These are phyloP conservation scores for Channa argus DNA, from an alignment of 2,113 vertebrate species.

Conservation along the genomic window DNA sequence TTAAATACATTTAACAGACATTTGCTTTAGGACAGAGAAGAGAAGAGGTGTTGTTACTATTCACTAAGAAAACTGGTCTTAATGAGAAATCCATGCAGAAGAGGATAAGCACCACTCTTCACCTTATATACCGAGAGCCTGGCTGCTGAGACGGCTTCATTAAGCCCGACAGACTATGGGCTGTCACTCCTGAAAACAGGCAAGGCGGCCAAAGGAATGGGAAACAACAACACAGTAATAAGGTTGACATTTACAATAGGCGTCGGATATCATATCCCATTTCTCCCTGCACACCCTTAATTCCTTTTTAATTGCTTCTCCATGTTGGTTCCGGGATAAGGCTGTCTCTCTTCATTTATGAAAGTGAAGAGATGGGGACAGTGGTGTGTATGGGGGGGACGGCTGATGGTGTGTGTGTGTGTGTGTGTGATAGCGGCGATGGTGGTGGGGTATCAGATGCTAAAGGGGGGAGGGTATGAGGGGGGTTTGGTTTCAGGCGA, in stretches of 20 bases:
- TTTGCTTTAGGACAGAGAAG: conserved; percentile 51
- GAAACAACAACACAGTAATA: conserved; percentile 83
- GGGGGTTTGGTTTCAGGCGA: conserved; percentile 16
- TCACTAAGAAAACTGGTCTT: conserved; percentile 55
- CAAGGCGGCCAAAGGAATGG: conserved; percentile 68
- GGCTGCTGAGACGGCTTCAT: conserved; percentile 77
- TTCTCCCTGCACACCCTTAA: conserved; percentile 79
- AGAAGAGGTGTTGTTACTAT: conserved; percentile 36
- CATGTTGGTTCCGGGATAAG: conserved; percentile 76
- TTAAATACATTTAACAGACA: conserved; percentile 64
- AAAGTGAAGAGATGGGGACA: conserved; percentile 68
- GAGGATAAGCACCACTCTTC: conserved; percentile 71
- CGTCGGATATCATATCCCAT: conserved; percentile 80
- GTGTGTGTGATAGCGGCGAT: conserved; percentile 8
- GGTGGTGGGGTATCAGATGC: conserved; percentile 31
- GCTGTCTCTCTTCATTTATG: conserved; percentile 81
- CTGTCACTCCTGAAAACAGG: conserved; percentile 76
- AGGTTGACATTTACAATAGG: conserved; percentile 82
- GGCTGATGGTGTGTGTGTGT: conserved; percentile 19
- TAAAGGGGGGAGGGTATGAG: conserved; percentile 6
- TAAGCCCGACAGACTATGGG: conserved; percentile 66
- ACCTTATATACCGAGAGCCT: conserved; percentile 63
- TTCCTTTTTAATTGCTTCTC: conserved; percentile 84
- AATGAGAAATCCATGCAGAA: conserved; percentile 70
- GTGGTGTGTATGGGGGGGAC: conserved; percentile 38